phyloP scores from a whole-genome alignment of 2,888 invertebrate genomes.

The Thera britannica region DNA sequence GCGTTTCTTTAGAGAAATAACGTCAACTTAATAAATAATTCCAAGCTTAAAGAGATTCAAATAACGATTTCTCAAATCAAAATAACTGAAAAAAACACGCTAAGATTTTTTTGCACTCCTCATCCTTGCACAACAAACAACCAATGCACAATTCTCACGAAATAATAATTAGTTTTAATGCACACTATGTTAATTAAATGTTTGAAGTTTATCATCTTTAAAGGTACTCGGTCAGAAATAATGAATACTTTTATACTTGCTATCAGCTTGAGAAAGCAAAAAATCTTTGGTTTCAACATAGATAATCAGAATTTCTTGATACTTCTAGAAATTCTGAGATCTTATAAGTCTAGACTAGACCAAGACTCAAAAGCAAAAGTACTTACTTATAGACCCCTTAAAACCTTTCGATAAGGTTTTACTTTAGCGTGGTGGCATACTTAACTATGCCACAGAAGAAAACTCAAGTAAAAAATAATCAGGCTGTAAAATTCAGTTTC shows the following conservation, averaged over 20 bases:
- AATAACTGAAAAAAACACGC: slow-evolving; percentile 23
- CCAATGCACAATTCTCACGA: slow-evolving; percentile 19
- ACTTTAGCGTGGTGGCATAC: too few relatives aligned
- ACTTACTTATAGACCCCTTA: too few relatives aligned
- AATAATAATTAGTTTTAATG: slow-evolving; percentile 10
- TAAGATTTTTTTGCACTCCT: slow-evolving; percentile 17
- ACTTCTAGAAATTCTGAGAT: too few relatives aligned
- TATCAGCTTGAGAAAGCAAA: background rate
- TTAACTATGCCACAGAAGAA: too few relatives aligned
- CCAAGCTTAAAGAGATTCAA: slow-evolving; percentile 13
- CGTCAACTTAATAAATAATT: background rate
- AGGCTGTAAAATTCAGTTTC: background rate
- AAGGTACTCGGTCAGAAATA: slow-evolving; percentile 6
- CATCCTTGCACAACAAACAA: slow-evolving; percentile 22
- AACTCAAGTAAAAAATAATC: background rate
- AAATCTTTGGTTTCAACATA: too few relatives aligned
- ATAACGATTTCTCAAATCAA: slow-evolving; percentile 8
- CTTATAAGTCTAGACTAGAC: too few relatives aligned
- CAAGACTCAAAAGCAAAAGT: too few relatives aligned
- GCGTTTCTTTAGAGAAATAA: slow-evolving; percentile 14
- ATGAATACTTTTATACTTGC: background rate
- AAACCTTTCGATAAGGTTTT: too few relatives aligned
- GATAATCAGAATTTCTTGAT: too few relatives aligned
- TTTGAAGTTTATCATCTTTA: slow-evolving; percentile 6
- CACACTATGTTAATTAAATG: slow-evolving; percentile 4